Evolutionary conservation across 2,113 vertebrate species (phyloP).

Genomic region (Labrus mixtus): DNA sequence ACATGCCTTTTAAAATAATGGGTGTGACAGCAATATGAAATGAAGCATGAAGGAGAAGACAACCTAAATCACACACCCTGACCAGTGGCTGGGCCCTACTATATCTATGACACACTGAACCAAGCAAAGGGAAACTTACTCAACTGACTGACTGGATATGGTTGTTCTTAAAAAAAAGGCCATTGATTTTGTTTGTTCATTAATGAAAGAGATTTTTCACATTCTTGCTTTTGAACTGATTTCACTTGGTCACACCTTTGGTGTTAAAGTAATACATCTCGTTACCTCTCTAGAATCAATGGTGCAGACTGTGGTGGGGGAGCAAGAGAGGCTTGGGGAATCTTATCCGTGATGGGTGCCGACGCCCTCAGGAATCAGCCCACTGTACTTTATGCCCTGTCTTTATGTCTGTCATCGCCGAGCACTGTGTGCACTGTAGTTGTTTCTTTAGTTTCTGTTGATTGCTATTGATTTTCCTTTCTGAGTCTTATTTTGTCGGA

Average conservation of each 20-base stretch:
- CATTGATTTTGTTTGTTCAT: neutral
- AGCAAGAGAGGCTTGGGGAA: no score
- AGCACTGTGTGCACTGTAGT: no score
- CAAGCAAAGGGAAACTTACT: neutral
- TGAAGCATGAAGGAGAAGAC: slow-evolving; percentile 48
- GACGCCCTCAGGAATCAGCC: no score
- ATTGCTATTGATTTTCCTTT: no score
- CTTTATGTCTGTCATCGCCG: no score
- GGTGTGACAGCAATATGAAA: slow-evolving; percentile 62
- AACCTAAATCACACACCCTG: slow-evolving; percentile 26
- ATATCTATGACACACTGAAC: neutral
- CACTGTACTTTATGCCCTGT: no score
- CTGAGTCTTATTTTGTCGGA: no score
- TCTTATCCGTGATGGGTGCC: no score
- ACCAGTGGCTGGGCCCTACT: neutral
- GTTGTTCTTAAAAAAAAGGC: neutral
- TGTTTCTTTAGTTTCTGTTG: no score
- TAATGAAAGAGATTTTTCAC: neutral
- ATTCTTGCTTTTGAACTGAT: neutral
- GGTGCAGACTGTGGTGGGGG: no score
- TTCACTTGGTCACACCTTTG: neutral
- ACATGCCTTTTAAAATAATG: slow-evolving; percentile 51
- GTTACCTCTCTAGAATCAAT: no score
- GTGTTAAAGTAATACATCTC: no score
- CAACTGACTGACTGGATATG: neutral